Base-by-base conservation (phyloP, 2,797 vertebrate genomes). In the Acrossocheilus wenchowensis region DNA sequence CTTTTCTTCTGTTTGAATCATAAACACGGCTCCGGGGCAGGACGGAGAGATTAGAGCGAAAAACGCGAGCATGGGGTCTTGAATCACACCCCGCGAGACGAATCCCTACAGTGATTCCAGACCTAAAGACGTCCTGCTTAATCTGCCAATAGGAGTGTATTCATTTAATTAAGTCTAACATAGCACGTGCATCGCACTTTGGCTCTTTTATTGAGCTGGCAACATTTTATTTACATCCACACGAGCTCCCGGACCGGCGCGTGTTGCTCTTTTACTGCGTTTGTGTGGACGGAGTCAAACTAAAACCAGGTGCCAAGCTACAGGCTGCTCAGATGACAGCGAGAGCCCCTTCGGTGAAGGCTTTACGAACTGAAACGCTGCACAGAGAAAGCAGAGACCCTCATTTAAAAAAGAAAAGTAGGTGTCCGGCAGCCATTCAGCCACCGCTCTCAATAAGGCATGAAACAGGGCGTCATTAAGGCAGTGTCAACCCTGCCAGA, bases 401-500 rank as follows among this genome's bases (percentile, higher is more conserved):
- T 84, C 60, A 10, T 81, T 75, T 87, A 74, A 72, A 73, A 30
- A 48, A 86, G 64, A 69, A 81, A 68, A 79, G 74, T 80, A 80
- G 72, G 73, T 83, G 85, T 88, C 91, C 82, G 66, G 72, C 10
- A 82, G 73, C 79, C 83, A 81, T 88, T 89, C 87, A 90, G 73
- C 81, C 87, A 91, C 77, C 80, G 57, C 73, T 84, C 71, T 88
- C 94, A 94, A 94, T 93, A 94, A 94, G 93, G 93, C 94, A 95
- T 95, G 93, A 95, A 95, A 95, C 94, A 91, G 92, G 87, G 87
- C 92, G 90, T 93, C 92, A 94, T 96, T 95, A 94, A 93, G 92
- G 62, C 64, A 83, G 83, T 88, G 89, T 87, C 89, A 87, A 85
- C 71, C 82, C 79, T 78, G 77, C 50, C 50, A 45, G 71, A 43